phyloP scores from a whole-genome alignment of 1,140 invertebrate genomes.

The Cotesia chilonis region DNA sequence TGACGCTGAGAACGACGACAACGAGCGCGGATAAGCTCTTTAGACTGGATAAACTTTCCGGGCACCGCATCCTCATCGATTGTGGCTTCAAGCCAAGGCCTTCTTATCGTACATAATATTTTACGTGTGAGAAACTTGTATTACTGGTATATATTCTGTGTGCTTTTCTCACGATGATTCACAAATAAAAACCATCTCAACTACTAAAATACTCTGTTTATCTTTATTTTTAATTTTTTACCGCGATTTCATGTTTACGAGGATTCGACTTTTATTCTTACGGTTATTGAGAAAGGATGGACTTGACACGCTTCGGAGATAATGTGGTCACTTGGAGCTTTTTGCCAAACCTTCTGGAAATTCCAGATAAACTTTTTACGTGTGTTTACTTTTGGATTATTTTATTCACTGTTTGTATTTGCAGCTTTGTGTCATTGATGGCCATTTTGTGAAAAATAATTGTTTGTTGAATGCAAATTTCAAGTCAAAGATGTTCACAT shows the following conservation, averaged over 20 bases:
- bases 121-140: slow-evolving; percentile 40
- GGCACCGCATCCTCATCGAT: slow-evolving; percentile 44
- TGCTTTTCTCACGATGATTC: background rate
- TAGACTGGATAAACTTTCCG: slow-evolving; percentile 40
- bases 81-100: slow-evolving; percentile 41
- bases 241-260: background rate
- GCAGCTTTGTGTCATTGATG: too few species aligned
- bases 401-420: too few species aligned
- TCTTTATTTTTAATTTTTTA: background rate
- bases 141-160: slow-evolving; percentile 3
- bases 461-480: too few species aligned
- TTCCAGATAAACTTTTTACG: too few species aligned
- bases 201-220: background rate
- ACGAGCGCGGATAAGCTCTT: slow-evolving; percentile 36
- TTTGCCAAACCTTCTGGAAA: too few species aligned
- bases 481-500: too few species aligned
- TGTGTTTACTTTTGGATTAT: too few species aligned
- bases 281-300: too few species aligned
- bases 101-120: slow-evolving; percentile 43
- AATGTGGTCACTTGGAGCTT: too few species aligned
- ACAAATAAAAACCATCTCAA: slow-evolving; percentile 11
- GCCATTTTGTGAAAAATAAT: too few species aligned
- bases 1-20: slow-evolving; percentile 3
- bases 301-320: too few species aligned
- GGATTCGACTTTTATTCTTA: too few species aligned